Evolutionary conservation across 2,113 vertebrate genomes (phyloP), one percentile per base, ranked within the genome.

Genomic region (Scortum barcoo): DNA sequence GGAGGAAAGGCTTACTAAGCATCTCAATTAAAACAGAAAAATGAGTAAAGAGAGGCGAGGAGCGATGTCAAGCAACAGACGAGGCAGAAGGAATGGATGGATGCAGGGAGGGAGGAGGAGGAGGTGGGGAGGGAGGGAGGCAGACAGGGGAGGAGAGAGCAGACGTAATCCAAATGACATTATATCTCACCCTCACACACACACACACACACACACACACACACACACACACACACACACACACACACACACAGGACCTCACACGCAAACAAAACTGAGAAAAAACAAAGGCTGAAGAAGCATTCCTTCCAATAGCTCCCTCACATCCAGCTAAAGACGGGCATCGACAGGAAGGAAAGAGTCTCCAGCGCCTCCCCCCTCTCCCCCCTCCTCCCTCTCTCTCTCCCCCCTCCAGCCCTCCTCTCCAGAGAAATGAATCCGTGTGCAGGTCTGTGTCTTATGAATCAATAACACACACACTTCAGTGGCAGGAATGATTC

Each of bases 391-490:
- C 48, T 20, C 20, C 30, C 24, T 22, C 26, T n/a, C 71, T 70
- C 71, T 70, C 66, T 65, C 26, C 24, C 33, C 24, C 20, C 48
- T 20, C 20, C 30, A 24, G 12, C 26, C 46, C 51, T 38, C 48
- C 48, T 81, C 72, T 53, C 36, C n/a, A 38, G 38, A 73, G 63
- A 68, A 33, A 36, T 19, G 63, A 73, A 69, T 85, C 79, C 67
- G 81, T 73, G 61, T 73, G 61, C 58, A 61, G 70, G 36, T 78
- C 71, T 30, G 42, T 86, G 48, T 71, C 73, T 73, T 88, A 82
- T 90, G 84, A 88, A 91, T 93, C 92, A 84, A 92, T 90, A 84
- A 84, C 65, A 56, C 80, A 84, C 65, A 56, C 80, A 75, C 85
- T 80, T 72, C 54, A 63, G 56, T 71, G 67, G 78, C 75, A 89